phyloP scores from a whole-genome alignment of 2,888 invertebrate species.

The Notodonta ziczac region DNA sequence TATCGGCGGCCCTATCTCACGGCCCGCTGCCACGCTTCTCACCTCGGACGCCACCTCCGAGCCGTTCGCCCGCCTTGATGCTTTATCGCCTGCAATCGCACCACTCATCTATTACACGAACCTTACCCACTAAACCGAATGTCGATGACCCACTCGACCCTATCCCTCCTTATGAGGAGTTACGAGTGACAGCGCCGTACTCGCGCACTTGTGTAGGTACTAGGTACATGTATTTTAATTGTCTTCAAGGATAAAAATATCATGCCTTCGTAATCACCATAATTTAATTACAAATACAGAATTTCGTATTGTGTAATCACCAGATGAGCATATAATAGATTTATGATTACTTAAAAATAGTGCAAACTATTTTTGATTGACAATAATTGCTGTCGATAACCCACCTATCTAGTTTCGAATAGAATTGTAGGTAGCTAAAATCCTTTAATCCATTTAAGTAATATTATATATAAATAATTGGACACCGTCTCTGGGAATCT shows the following conservation, averaged over 20 bases:
- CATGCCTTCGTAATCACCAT: background rate
- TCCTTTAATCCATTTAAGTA: constrained; percentile 28
- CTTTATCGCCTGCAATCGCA: constrained; percentile 73
- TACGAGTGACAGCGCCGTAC: constrained; percentile 58
- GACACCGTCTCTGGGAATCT: constrained; percentile 78
- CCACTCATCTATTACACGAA: constrained; percentile 73
- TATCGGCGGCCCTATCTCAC: constrained; percentile 76
- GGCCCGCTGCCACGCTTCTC: constrained; percentile 80
- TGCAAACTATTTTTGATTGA: constrained; percentile 4
- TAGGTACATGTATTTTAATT: constrained; percentile 33
- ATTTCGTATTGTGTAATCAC: too few relatives aligned
- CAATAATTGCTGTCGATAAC: constrained; percentile 10
- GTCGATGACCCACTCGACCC: constrained; percentile 63
- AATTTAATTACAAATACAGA: background rate
- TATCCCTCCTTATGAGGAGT: constrained; percentile 55
- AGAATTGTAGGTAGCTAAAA: constrained; percentile 28
- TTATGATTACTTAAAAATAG: background rate
- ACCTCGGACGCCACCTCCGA: constrained; percentile 74
- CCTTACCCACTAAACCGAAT: constrained; percentile 73
- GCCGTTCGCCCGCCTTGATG: constrained; percentile 59
- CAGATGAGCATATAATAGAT: too few relatives aligned
- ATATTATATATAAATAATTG: constrained; percentile 37
- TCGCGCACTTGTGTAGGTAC: constrained; percentile 36
- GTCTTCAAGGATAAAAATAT: constrained; percentile 31
- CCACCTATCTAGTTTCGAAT: constrained; percentile 20